Conservation (phyloP, 2,888 invertebrate species). For the Malthinus flaveolus region DNA sequence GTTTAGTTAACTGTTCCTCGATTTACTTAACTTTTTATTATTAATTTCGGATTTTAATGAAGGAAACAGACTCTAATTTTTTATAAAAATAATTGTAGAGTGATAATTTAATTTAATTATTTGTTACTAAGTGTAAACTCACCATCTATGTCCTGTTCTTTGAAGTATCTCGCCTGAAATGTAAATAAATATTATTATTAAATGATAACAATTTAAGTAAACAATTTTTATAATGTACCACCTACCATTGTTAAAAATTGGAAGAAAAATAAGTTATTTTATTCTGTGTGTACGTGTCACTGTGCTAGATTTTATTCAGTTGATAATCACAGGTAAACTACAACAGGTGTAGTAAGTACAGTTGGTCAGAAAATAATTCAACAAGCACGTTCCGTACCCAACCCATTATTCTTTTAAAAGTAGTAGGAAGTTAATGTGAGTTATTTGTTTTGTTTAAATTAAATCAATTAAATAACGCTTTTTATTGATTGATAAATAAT, state of each 20-base stretch:
- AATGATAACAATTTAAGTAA: constrained; percentile 6
- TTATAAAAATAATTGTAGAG: not conserved
- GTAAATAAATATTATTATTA: constrained; percentile 23
- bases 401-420: not conserved
- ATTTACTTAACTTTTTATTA: constrained; percentile 1
- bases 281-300: constrained; percentile 30
- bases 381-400: constrained; percentile 11
- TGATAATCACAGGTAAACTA: constrained; percentile 28
- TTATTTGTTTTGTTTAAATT: not conserved
- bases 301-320: no score
- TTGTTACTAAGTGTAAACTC: constrained; percentile 46
- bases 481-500: no score
- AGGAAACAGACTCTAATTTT: not conserved
- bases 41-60: no score
- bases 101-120: not conserved
- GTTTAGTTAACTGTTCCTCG: constrained; percentile 19
- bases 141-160: constrained; percentile 96
- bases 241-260: constrained; percentile 23
- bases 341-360: constrained; percentile 34
- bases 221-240: constrained; percentile 1
- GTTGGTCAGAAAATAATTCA: constrained; percentile 18
- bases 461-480: no score
- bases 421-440: not conserved
- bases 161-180: constrained; percentile 89
- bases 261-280: constrained; percentile 9